Percentiles rank a stretch among this genome's conserved stretches.
Evolutionary conservation across 2,888 invertebrate genomes (phyloP).

Genomic region (Rotaria sp.): DNA sequence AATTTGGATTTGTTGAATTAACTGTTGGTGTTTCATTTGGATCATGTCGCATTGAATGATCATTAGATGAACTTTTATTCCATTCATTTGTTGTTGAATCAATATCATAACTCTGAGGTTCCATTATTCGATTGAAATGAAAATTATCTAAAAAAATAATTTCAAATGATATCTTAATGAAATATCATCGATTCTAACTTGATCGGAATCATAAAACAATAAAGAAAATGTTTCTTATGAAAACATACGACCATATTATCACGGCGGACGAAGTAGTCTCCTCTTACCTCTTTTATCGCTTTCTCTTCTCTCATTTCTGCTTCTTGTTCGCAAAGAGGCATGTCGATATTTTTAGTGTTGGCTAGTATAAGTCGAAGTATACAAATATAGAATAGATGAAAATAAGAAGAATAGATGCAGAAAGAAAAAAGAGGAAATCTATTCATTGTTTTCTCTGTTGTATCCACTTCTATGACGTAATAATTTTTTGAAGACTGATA

Average conservation of each 20-base stretch:
- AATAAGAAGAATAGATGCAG: not conserved
- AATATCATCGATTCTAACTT: not conserved
- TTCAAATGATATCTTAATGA: not conserved
- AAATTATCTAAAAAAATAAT: not conserved
- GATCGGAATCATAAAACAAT: not conserved
- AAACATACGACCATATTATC: not conserved
- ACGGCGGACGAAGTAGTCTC: not conserved
- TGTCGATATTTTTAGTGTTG: not conserved
- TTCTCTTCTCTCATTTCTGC: not conserved
- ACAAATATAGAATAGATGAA: not conserved
- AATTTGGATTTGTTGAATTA: constrained; percentile 1
- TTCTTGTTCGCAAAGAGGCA: not conserved
- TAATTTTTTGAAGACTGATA: not conserved
- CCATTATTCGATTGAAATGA: not conserved
- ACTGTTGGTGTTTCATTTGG: not conserved
- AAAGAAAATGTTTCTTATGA: not conserved
- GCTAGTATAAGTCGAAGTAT: not conserved
- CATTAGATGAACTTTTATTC: not conserved
- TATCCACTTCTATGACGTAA: not conserved
- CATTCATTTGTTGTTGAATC: not conserved
- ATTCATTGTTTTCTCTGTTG: not conserved
- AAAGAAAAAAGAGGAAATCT: not conserved
- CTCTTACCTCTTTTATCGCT: not conserved
- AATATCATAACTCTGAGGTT: not conserved
- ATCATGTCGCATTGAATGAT: not conserved